Base-by-base conservation (phyloP, 2,888 invertebrate species). In the Dryocosmus kuriphilus region DNA sequence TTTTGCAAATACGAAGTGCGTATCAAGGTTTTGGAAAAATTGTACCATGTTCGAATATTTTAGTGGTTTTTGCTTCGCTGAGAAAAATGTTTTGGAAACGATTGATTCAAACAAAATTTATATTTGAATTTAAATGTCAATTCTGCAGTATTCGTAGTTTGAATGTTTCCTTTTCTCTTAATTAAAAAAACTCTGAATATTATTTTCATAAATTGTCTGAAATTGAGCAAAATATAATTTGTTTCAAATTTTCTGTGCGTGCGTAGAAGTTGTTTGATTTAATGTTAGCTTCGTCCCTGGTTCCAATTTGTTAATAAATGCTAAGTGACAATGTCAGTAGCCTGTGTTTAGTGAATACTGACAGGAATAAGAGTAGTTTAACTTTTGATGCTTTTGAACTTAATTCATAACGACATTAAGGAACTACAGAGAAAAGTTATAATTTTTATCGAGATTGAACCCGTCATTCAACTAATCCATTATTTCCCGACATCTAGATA, bases 241-340 rank as follows among this genome's bases (percentile, higher is more conserved):
- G 2, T 27, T 57, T 22, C 5, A 24, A n/a, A 51, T 51, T n/a
- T 51, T n/a, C 8, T 2, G n/a, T n/a, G n/a, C n/a, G n/a, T 51
- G 8, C n/a, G n/a, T 2, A 51, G 8, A 51, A n/a, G 51, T n/a
- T 51, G 16, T n/a, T n/a, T 38, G 38, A 9, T 38, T 38, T 9
- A 32, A 30, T 16, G 19, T 1, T 65, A 24, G n/a, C 5, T 41
- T 16, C 51, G 71, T 46, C 46, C 71, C 71, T 71, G 71, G 71
- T 71, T 71, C 30, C 71, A 71, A 71, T 71, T 71, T 71, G 51
- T 71, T 71, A 51, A 71, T 30, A 30, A 71, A 41, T 71, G 71
- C 51, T 51, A 71, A 71, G 27, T 71, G 71, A 46, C 71, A 71
- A 71, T 71, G 71, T n/a, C 71, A 71, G n/a, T 71, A 51, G 11